Evolutionary conservation across 1,140 invertebrate genomes (phyloP), one percentile per base, ranked within the genome.

Genomic region (Whitmania pigra): DNA sequence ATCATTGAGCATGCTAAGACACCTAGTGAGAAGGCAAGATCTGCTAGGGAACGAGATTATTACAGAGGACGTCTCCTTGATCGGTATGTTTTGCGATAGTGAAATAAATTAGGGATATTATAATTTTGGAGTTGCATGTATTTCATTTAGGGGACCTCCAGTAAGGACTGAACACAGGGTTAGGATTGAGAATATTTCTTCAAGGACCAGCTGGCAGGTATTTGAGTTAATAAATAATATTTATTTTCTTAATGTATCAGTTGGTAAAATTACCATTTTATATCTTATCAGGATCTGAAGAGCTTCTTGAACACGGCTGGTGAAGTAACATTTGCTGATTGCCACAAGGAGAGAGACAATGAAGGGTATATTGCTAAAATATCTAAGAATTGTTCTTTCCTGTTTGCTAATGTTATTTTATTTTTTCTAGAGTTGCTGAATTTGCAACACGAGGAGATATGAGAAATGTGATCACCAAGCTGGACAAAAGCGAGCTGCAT

Each of bases 251-350:
- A 11, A 63, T 22, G 29, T 22, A 63, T 25, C 43, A 49, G 43
- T 49, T 49, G 2, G 5, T 49, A 49, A 49, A 49, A 49, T 17
- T 49, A 17, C 31, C 43, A 3, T 49, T 49, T 49, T 49, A 36
- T 36, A 6, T 36, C 31, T 36, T 17, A 49, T 49, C 13, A 68
- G 57, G 71, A 72, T 63, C 53, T 72, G 79, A 98, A 99, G 86
- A 95, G 98, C 86, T 94, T 94, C 82, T 97, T 98, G 94, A 88
- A 95, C 79, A 91, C 95, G 83, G 94, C 93, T 79, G 95, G 95
- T 72, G 94, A 98, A 86, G 95, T 98, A 5, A 97, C 94, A 53
- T 99, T 97, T 82, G 95, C 95, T 76, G 94, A 98, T 88, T 95
- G 94, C 22, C 95, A 98, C 80, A 97, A 97, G 80, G 90, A 94